Percentiles rank a stretch among this genome's conserved stretches.
Conservation (phyloP, 2,888 invertebrate genomes). For the Branchipolynoe longqiensis region DNA sequence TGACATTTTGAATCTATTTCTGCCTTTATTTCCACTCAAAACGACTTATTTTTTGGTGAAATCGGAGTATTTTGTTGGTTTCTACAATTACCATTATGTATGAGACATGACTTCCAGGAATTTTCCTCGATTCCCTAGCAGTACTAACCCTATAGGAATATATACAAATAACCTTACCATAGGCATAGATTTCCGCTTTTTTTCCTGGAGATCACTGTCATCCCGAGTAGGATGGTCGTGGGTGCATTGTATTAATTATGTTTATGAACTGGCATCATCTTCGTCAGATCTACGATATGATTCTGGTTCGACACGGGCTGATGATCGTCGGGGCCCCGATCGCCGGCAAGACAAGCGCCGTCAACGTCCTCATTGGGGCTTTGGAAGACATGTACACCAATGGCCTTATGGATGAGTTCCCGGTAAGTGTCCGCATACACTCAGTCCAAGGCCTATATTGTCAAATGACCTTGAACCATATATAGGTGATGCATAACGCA, state of each 20-base stretch:
- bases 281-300: slow-evolving; percentile 81
- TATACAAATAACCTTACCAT: no score
- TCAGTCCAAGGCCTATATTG: no score
- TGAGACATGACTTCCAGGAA: no score
- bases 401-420: slow-evolving; percentile 76
- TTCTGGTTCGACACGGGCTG: slow-evolving; percentile 81
- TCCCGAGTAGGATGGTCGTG: neutral
- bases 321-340: slow-evolving; percentile 82
- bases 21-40: no score
- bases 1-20: no score
- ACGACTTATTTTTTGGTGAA: no score
- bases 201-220: neutral
- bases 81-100: no score
- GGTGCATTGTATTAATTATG: neutral
- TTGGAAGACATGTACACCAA: slow-evolving; percentile 74
- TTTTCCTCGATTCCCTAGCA: no score
- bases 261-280: neutral
- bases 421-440: slow-evolving; percentile 40
- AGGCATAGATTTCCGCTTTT: neutral
- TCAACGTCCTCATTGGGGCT: slow-evolving; percentile 75
- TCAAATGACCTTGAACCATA: neutral
- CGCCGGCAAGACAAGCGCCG: slow-evolving; percentile 80
- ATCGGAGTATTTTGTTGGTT: no score
- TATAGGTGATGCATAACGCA: no score
- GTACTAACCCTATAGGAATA: no score